A percentile compares a stretch with the other conserved stretches of the same genome.
Evolutionary conservation across 37 sponge, comb jelly and placozoan genomes (phyloP).

Genomic region (Crambe crambe): DNA sequence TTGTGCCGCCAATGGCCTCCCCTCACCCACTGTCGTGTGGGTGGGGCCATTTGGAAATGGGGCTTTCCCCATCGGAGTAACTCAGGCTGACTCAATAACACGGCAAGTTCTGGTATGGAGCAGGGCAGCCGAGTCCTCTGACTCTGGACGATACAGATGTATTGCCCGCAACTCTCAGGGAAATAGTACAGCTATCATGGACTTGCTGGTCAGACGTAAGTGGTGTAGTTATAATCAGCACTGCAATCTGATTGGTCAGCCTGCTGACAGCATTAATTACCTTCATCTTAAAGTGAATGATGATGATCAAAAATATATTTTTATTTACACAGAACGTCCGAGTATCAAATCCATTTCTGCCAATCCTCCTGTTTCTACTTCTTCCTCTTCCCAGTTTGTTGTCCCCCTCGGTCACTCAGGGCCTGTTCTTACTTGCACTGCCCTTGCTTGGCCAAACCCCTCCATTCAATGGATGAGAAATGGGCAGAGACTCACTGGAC

Average conservation of each 20-base stretch:
- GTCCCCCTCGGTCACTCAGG: slow-evolving; percentile 22
- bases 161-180: slow-evolving; percentile 2
- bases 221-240: too few species aligned
- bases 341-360: slow-evolving; percentile 10
- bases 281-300: too few species aligned
- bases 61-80: not conserved
- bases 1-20: slow-evolving; percentile 21
- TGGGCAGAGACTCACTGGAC: not conserved
- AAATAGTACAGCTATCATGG: not conserved
- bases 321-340: slow-evolving; percentile 14
- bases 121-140: slow-evolving; percentile 4
- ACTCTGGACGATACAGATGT: slow-evolving; percentile 23
- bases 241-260: not conserved
- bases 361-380: not conserved
- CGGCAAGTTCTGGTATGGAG: slow-evolving; percentile 15
- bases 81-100: not conserved
- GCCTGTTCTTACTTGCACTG: slow-evolving; percentile 20
- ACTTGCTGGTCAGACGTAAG: slow-evolving; percentile 24
- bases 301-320: too few species aligned
- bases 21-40: slow-evolving; percentile 18
- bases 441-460: slow-evolving; percentile 35
- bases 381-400: not conserved
- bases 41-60: not conserved
- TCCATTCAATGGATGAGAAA: slow-evolving; percentile 21
- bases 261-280: too few species aligned